Base-by-base conservation (phyloP, 2,888 invertebrate species). In the Tenthredo mesomela region DNA sequence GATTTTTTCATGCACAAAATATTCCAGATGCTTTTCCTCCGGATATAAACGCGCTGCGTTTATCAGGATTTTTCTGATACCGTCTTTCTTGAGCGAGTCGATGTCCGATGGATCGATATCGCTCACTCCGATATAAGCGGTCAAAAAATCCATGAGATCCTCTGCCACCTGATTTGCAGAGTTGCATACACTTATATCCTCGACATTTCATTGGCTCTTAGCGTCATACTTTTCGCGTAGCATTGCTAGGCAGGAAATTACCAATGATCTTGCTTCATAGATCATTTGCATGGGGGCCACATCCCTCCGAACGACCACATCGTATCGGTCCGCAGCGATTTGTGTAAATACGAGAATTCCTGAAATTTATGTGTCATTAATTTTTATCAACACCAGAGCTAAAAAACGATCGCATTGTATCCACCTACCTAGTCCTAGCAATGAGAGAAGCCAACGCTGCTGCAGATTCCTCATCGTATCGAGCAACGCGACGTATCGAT, bases 1-100 rank as follows among this genome's bases (percentile, higher is more conserved):
- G 61, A 85, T 58, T 40, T 71, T 12, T 43, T 54, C n/a, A 12
- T 77, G 58, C n/a, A 85, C 71, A 12, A 85, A 15, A 21, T 70
- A 50, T 5, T 67, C n/a, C 6, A 85, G 37, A 21, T 43, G 7
- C 58, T n/a, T 40, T 82, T 77, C 83, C 7, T 71, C 54, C 43
- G 58, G 33, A 65, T 82, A 86, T 6, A 71, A 75, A 18, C 29
- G 25, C 65, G 86, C 73, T 12, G 80, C 4, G 15, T 10, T 15
- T 1, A 18, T 0, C 37, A 33, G 40, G n/a, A n/a, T 9, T 10
- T 10, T 0, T n/a, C 2, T 6, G 18, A 71, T 12, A 3, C 0
- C 6, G 12, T 47, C 6, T 21, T 21, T 4, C 9, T 50, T 5
- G 0, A 54, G 50, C 29, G 25, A 1, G 9, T 1, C 5, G 3